Conservation (phyloP, 1,140 invertebrate species). For the Sipha flava region DNA sequence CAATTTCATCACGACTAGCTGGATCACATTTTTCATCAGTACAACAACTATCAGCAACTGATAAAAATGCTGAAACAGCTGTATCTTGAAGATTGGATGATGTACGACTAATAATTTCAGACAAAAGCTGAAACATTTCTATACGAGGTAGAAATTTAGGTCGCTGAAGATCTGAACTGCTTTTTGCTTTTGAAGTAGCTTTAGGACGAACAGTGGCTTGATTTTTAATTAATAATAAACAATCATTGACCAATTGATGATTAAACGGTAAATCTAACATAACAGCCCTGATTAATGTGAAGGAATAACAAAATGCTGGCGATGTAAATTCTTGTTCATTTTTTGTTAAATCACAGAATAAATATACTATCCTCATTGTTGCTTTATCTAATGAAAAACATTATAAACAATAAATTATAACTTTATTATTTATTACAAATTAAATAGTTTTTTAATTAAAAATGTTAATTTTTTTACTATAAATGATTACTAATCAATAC, state of each 20-base stretch:
- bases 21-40: slow-evolving; percentile 53
- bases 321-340: slow-evolving; percentile 48
- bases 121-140: slow-evolving; percentile 69
- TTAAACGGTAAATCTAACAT: slow-evolving; percentile 49
- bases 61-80: slow-evolving; percentile 64
- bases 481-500: no score
- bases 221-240: slow-evolving; percentile 60
- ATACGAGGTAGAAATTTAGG: slow-evolving; percentile 68
- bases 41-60: slow-evolving; percentile 62
- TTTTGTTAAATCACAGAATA: slow-evolving; percentile 24
- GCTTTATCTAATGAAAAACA: background rate
- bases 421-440: no score
- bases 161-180: slow-evolving; percentile 46
- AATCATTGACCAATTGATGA: slow-evolving; percentile 53
- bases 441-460: no score
- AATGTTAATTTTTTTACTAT: no score
- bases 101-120: slow-evolving; percentile 65
- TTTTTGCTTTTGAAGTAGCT: slow-evolving; percentile 25
- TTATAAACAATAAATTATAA: background rate
- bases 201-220: slow-evolving; percentile 47
- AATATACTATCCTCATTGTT: background rate
- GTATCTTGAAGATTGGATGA: slow-evolving; percentile 61
- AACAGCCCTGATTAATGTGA: slow-evolving; percentile 66
- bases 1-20: slow-evolving; percentile 62
- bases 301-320: slow-evolving; percentile 72